phyloP scores from a whole-genome alignment of 2,888 invertebrate species.

The Aphidius colemani region DNA sequence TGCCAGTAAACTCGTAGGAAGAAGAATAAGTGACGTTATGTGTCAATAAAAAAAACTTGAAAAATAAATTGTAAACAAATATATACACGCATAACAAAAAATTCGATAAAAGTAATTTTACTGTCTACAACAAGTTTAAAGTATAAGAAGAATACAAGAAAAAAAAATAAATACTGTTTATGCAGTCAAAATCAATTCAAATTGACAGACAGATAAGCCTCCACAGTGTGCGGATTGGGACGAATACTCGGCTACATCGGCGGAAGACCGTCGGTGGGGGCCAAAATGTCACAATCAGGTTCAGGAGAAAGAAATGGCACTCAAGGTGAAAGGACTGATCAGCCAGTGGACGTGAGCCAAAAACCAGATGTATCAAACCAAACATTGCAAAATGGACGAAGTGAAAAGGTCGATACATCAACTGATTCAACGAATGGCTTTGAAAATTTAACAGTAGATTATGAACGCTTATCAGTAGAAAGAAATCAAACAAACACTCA shows the following conservation, averaged over 20 bases:
- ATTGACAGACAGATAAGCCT: constrained; percentile 44
- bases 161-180: constrained; percentile 20
- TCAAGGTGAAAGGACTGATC: constrained; percentile 40
- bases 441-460: constrained; percentile 49
- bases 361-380: constrained; percentile 11
- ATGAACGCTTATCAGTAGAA: constrained; percentile 44
- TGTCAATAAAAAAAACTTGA: no score
- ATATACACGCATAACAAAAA: no score
- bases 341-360: constrained; percentile 11
- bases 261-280: constrained; percentile 58
- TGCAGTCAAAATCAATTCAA: constrained; percentile 31
- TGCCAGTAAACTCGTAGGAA: no score
- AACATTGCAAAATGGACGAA: constrained; percentile 43
- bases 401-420: constrained; percentile 30
- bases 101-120: no score
- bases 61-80: no score
- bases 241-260: constrained; percentile 59
- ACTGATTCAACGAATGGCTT: constrained; percentile 52
- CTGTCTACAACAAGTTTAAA: neutral
- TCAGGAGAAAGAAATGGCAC: constrained; percentile 45
- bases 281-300: constrained; percentile 56
- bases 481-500: constrained; percentile 34
- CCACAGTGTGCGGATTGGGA: constrained; percentile 57
- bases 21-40: no score
- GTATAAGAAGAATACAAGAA: neutral